These are phyloP conservation scores for Harpagifer antarcticus DNA, from an alignment of 2,797 vertebrate genomes.

Conservation along the genomic window DNA sequence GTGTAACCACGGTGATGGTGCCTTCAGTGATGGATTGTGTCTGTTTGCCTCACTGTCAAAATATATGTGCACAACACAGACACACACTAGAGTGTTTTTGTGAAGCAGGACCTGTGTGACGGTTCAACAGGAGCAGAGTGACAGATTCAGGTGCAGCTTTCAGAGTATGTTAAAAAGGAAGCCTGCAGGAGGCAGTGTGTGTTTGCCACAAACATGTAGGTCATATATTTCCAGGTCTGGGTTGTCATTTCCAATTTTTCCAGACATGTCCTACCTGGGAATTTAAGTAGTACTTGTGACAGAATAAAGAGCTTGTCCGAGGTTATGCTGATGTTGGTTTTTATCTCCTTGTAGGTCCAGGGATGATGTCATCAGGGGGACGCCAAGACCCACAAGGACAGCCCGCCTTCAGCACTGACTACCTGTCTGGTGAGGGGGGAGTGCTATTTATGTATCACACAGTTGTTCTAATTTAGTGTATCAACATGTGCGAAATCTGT, in stretches of 20 bases:
- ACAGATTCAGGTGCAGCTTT: constrained; percentile 37
- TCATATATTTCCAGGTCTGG: neutral
- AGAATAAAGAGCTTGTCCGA: too few species aligned
- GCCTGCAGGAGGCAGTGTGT: neutral
- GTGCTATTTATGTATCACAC: neutral
- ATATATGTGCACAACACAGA: constrained; percentile 16
- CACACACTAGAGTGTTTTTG: constrained; percentile 21
- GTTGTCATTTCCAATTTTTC: neutral
- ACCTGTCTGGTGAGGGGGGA: constrained; percentile 82
- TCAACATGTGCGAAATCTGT: neutral
- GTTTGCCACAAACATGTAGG: neutral
- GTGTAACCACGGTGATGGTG: constrained; percentile 65
- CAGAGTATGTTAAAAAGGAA: neutral
- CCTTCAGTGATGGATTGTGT: constrained; percentile 65
- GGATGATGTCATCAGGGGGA: constrained; percentile 75
- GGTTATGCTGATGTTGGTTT: constrained; percentile 9
- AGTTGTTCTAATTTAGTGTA: neutral
- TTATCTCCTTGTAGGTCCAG: constrained; percentile 61
- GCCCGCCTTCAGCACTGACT: constrained; percentile 75
- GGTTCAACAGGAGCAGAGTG: constrained; percentile 34
- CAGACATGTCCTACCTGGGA: neutral
- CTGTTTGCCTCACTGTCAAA: constrained; percentile 66
- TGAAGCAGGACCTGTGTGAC: constrained; percentile 28
- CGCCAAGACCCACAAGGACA: constrained; percentile 78
- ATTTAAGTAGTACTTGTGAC: neutral